Evolutionary conservation across 1,140 invertebrate species (phyloP).

Genomic region (Portunus trituberculatus): DNA sequence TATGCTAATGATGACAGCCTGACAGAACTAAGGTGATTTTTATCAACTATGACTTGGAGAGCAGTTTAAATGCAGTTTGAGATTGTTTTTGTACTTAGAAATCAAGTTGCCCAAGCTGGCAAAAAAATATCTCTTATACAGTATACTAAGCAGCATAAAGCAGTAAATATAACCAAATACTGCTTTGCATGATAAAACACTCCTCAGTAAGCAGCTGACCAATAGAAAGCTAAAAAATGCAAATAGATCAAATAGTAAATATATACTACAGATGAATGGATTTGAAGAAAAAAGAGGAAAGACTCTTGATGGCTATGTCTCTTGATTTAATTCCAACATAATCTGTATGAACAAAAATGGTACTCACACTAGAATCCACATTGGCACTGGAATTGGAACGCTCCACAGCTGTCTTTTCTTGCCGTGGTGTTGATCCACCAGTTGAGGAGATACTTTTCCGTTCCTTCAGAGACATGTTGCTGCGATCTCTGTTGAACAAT

Average conservation of each 20-base stretch:
- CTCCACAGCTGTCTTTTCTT: constrained; percentile 78
- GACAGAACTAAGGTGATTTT: no score
- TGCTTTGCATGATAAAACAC: no score
- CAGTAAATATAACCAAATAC: no score
- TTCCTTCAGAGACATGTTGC: constrained; percentile 78
- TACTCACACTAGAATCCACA: constrained; percentile 72
- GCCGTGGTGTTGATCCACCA: constrained; percentile 78
- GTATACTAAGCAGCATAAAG: no score
- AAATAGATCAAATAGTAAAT: background rate
- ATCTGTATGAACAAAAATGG: background rate
- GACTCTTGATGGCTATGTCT: background rate
- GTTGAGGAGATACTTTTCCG: constrained; percentile 77
- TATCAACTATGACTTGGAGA: no score
- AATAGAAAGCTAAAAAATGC: no score
- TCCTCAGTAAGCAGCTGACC: no score
- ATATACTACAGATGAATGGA: background rate
- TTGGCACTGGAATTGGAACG: constrained; percentile 77
- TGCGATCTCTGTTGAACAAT: constrained; percentile 80
- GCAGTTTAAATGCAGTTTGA: no score
- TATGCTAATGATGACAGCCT: no score
- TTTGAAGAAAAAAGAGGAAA: background rate
- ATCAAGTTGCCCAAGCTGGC: no score
- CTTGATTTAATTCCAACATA: background rate
- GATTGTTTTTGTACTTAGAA: no score
- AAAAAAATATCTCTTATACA: no score